Conservation (phyloP, 1,140 invertebrate species). For the Euglossa dilemma region DNA sequence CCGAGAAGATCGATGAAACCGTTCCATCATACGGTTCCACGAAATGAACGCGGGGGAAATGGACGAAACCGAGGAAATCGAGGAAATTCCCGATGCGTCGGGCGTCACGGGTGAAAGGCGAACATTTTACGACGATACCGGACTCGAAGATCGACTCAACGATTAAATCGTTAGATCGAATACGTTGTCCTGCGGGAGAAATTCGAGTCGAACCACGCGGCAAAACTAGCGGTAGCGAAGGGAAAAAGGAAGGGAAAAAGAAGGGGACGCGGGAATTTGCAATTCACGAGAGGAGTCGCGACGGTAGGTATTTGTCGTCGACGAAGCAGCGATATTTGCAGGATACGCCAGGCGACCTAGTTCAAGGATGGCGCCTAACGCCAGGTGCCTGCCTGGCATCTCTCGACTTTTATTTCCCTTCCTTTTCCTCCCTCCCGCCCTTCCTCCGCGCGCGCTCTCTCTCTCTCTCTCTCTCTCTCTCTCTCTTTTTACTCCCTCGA, state of each 20-base stretch:
- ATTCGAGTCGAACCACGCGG: neutral
- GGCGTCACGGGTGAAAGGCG: neutral
- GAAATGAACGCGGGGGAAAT: neutral
- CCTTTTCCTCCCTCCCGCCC: no score
- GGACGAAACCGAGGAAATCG: neutral
- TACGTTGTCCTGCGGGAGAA: neutral
- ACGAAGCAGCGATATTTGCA: conserved; percentile 49
- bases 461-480: neutral
- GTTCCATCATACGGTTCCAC: neutral
- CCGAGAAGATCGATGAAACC: neutral
- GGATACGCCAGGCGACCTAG: conserved; percentile 57
- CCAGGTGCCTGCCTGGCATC: neutral
- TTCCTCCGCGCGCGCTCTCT: no score
- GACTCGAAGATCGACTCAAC: neutral
- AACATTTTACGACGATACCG: neutral
- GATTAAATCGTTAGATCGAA: neutral
- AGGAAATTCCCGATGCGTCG: neutral
- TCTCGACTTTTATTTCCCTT: neutral
- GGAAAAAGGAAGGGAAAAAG: neutral
- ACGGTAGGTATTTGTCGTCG: conserved; percentile 46
- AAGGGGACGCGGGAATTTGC: conserved; percentile 53
- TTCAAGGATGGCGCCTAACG: conserved; percentile 49
- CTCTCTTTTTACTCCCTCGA: neutral
- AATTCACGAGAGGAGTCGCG: conserved; percentile 58
- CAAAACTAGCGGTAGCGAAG: conserved; percentile 15